Percentiles rank a stretch among this genome's conserved stretches.
Evolutionary conservation across 2,113 vertebrate genomes (phyloP).

Genomic region (Psittacula cyanocephala): DNA sequence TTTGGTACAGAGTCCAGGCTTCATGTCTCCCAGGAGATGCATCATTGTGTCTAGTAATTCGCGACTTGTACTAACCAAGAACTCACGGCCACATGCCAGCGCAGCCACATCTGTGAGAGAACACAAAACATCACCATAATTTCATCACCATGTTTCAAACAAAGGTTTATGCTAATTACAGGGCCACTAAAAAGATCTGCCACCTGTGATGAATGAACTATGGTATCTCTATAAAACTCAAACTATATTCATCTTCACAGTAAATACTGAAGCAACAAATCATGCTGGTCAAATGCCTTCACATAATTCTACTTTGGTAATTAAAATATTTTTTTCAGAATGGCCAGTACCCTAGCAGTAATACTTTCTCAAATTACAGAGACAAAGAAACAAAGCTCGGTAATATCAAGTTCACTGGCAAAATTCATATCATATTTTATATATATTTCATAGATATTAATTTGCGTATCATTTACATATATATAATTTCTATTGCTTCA

Average conservation of each 20-base stretch:
- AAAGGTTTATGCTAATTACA: background rate
- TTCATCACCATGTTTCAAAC: background rate
- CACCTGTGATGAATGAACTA: background rate
- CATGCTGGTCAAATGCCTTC: background rate
- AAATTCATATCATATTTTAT: background rate
- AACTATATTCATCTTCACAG: background rate
- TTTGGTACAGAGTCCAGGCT: conserved; percentile 84
- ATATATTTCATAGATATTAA: background rate
- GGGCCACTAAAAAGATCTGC: background rate
- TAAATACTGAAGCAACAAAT: background rate
- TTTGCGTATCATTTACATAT: background rate
- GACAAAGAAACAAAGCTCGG: background rate
- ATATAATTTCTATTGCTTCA: background rate
- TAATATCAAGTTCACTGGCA: background rate
- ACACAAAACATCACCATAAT: background rate
- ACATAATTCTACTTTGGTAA: background rate
- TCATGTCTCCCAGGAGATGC: conserved; percentile 84
- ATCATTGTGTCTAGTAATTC: conserved; percentile 85
- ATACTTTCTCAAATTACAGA: background rate
- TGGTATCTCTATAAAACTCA: background rate
- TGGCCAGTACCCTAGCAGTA: background rate
- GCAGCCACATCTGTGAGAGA: conserved; percentile 87
- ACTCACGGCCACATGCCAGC: conserved; percentile 86
- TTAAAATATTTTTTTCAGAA: background rate
- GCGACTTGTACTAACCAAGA: conserved; percentile 82